Evolutionary conservation across 2,888 invertebrate genomes (phyloP), one percentile per base, ranked within the genome.

Genomic region (Tortrix viridana): DNA sequence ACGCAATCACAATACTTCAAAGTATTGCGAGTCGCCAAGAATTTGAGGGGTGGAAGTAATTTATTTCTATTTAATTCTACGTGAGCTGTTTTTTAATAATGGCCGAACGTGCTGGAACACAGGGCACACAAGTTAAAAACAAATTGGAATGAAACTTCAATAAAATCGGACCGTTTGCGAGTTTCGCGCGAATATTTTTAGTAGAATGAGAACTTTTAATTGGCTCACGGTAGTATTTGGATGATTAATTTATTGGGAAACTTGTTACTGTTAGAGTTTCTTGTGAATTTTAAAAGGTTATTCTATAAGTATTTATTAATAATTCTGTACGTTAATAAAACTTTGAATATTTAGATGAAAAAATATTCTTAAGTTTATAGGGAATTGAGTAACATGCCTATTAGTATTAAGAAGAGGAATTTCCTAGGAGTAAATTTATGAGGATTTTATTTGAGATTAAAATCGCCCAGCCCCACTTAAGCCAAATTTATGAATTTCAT

Each of bases 61-160:
- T 63, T 63, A 58, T 63, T 63, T 63, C 63, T 63, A 58, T 63
- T 63, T 58, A 63, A 58, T 58, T 63, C 57, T 58, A 63, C 63
- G 58, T 53, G 63, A 58, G 63, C 58, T 53, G 58, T 48, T 63
- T 63, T 63, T 63, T 63, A 63, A 63, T 63, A 63, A 63, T 19
- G 48, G 38, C 22, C 37, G 56, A 38, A 58, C 63, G 57, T 63
- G 62, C 50, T 52, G 20, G 14, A 60, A 19, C 26, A 23, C 23
- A 22, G 41, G 43, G 48, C 47, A 58, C 57, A 58, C 58, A 63
- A 63, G 63, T 58, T 58, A 43, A 48, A 63, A 63, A 63, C 63
- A 63, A 63, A 53, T 53, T 53, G 53, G 32, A 63, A 47, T 47
- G 23, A 41, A 63, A 43, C 58, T 61, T 48, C 57, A 49, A 57